Evolutionary conservation across 2,888 invertebrate species (phyloP), one percentile per base, ranked within the genome.

Genomic region (Dermolepida albohirtum): DNA sequence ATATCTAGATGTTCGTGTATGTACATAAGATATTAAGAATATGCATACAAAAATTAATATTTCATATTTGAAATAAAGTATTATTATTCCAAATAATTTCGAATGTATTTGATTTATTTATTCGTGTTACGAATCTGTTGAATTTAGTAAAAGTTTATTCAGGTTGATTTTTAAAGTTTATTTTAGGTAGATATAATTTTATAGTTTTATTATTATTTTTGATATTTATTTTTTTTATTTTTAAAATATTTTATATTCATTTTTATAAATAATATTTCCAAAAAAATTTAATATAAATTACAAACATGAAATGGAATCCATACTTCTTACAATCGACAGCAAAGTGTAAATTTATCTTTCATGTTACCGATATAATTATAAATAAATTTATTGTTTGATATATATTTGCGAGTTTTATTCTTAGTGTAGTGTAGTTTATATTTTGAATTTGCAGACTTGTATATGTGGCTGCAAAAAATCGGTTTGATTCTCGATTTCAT

Each of bases 301-400:
- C 7, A 47, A 14, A 8, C 14, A 17, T 47, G 17, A 47, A 47
- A 5, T 47, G 44, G 14, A 1, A 34, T 34, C 1, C 14, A 47
- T 62, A 47, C 47, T 59, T 47, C 29, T 62, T 62, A 62, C 39
- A 16, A 62, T 47, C 59, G 47, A 62, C 16, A 47, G 5, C 34
- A 47, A 49, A 47, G 12, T 14, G 14, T 29, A 62, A 47, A 47
- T 62, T 34, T 62, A 62, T 62, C 59, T 44, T 62, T 34, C 59
- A 62, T 62, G 59, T 62, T 62, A 62, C 27, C 17, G 39, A 34
- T 62, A 62, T 14, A 40, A 62, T 62, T 62, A 62, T 34, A 62
- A 62, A 62, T 62, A 62, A 62, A 62, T 62, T 62, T 62, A 62
- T 62, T 62, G 47, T 62, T 62, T 62, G 59, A 62, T 62, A 62